These are phyloP conservation scores for Iselma pallidipennis DNA, from an alignment of 2,888 invertebrate species.

Conservation along the genomic window DNA sequence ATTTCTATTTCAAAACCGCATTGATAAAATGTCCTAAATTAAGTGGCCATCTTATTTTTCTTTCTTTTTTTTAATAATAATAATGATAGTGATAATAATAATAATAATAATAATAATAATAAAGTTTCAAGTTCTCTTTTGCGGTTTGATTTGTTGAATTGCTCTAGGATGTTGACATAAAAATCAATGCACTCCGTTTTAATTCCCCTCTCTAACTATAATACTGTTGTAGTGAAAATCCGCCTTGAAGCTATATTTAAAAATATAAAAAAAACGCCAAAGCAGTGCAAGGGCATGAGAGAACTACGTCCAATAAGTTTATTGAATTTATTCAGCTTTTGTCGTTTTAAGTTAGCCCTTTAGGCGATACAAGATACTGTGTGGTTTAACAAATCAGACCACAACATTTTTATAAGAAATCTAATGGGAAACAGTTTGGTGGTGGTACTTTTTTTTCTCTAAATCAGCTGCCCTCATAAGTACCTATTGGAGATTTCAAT, in stretches of 20 bases:
- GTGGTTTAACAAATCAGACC: neutral
- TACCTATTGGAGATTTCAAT: neutral
- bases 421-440: slow-evolving; percentile 31
- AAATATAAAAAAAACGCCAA: slow-evolving; percentile 21
- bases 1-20: slow-evolving; percentile 48
- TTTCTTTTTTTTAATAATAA: neutral
- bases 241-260: slow-evolving; percentile 11
- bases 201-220: slow-evolving; percentile 23
- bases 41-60: slow-evolving; percentile 27
- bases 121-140: neutral
- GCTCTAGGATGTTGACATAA: slow-evolving; percentile 27
- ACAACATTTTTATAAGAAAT: slow-evolving; percentile 26
- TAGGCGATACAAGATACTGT: slow-evolving; percentile 28
- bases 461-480: neutral
- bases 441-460: no score
- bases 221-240: slow-evolving; percentile 4
- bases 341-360: slow-evolving; percentile 29
- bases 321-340: slow-evolving; percentile 35
- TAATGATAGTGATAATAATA: neutral
- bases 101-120: neutral
- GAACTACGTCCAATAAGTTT: slow-evolving; percentile 42
- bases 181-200: slow-evolving; percentile 30
- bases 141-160: slow-evolving; percentile 3
- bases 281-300: slow-evolving; percentile 32
- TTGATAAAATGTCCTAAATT: slow-evolving; percentile 50